A percentile compares a stretch with the other conserved stretches of the same genome.
Evolutionary conservation across 1,140 invertebrate genomes (phyloP).

Genomic region (Schlechtendalia chinensis): DNA sequence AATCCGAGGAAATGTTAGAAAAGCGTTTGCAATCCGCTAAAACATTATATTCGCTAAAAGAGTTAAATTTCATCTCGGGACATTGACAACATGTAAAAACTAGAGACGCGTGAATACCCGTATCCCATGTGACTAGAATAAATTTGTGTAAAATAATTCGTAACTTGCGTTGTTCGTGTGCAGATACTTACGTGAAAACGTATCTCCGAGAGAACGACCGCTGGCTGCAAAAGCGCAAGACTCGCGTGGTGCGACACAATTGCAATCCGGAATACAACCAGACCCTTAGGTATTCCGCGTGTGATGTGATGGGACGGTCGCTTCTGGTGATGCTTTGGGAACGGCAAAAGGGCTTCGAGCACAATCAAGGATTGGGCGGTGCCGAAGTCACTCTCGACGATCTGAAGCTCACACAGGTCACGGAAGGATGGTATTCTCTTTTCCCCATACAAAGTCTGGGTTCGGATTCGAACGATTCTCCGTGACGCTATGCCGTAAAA

Average conservation of each 20-base stretch:
- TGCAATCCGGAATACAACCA: constrained; percentile 81
- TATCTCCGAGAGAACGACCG: constrained; percentile 84
- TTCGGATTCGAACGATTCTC: constrained; percentile 70
- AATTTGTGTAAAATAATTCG: no score
- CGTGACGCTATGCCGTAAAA: constrained; percentile 57
- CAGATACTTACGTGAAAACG: constrained; percentile 92
- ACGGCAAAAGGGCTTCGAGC: constrained; percentile 78
- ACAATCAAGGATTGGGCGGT: constrained; percentile 82
- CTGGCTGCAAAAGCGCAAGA: constrained; percentile 87
- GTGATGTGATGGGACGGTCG: constrained; percentile 79
- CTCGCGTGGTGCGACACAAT: constrained; percentile 73
- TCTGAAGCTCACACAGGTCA: constrained; percentile 72
- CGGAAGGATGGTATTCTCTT: constrained; percentile 84
- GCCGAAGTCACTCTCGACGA: constrained; percentile 79
- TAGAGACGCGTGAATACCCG: no score
- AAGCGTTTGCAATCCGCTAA: no score
- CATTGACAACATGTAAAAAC: no score
- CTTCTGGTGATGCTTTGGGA: constrained; percentile 89
- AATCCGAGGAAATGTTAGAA: no score
- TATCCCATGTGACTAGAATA: no score
- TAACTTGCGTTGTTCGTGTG: constrained; percentile 48
- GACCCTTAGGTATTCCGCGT: constrained; percentile 80
- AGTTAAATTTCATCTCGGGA: no score
- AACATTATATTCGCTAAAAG: no score
- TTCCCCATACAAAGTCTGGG: constrained; percentile 75